Evolutionary conservation across 2,797 vertebrate species (phyloP).

Genomic region (Sebastes steindachneri): DNA sequence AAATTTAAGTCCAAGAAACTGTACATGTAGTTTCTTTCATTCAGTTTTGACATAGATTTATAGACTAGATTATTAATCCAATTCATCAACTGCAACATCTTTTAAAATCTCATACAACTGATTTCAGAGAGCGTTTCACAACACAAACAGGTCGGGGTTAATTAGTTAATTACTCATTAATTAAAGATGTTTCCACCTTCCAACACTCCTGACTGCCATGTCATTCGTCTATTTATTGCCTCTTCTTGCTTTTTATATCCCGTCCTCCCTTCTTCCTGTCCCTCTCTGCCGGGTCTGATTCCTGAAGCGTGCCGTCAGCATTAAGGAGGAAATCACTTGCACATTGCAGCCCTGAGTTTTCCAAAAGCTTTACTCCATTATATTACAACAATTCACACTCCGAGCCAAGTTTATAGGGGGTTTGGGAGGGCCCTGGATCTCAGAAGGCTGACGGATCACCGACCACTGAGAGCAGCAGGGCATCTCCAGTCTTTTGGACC

Average conservation of each 20-base stretch:
- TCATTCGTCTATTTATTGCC: neutral
- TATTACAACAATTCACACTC: slow-evolving; percentile 23
- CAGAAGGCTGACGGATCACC: slow-evolving; percentile 8
- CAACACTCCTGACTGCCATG: neutral
- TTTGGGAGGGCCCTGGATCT: neutral
- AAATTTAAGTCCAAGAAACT: neutral
- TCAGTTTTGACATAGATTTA: neutral
- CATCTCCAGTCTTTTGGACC: slow-evolving; percentile 16
- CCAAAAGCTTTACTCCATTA: slow-evolving; percentile 33
- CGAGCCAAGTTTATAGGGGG: neutral
- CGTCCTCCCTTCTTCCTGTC: neutral
- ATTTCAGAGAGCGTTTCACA: neutral
- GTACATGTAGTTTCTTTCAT: fast-evolving
- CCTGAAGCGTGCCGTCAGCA: slow-evolving; percentile 33
- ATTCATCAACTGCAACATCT: neutral
- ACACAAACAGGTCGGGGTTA: neutral
- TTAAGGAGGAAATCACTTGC: slow-evolving; percentile 45
- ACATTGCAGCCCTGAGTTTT: slow-evolving; percentile 28
- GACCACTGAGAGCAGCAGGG: slow-evolving; percentile 19
- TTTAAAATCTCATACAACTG: neutral
- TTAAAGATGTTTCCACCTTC: neutral
- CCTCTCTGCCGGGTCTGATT: slow-evolving; percentile 7
- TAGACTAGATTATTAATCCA: neutral
- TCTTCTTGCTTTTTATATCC: neutral
- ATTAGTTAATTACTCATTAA: neutral